Percentiles rank a stretch among this genome's conserved stretches.
Conservation (phyloP, 53 echinoderm and acorn worm species). For the Patiria pectinifera region DNA sequence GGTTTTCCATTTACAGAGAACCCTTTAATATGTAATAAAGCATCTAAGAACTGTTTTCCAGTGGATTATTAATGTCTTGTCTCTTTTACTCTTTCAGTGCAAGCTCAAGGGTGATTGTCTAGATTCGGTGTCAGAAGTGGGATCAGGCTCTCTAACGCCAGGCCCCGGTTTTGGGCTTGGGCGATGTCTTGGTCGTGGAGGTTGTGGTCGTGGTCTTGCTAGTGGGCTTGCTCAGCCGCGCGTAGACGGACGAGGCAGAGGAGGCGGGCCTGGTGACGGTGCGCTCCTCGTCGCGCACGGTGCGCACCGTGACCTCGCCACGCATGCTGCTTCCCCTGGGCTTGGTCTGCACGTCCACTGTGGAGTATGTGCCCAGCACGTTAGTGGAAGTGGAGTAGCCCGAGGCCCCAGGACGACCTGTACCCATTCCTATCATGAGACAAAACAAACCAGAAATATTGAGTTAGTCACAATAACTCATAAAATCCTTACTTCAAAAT, state of each 20-base stretch:
- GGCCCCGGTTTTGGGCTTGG: slow-evolving; percentile 50
- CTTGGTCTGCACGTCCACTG: slow-evolving; percentile 71
- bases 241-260: slow-evolving; percentile 35
- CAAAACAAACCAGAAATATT: not conserved
- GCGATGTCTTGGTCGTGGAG: slow-evolving; percentile 44
- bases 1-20: not conserved
- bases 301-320: slow-evolving; percentile 89
- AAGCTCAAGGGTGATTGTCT: slow-evolving; percentile 26
- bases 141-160: slow-evolving; percentile 38
- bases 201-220: slow-evolving; percentile 45
- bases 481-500: too few species aligned
- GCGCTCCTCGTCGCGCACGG: slow-evolving; percentile 86
- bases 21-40: slow-evolving; percentile 10
- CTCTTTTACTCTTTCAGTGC: not conserved
- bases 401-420: slow-evolving; percentile 36
- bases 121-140: slow-evolving; percentile 19
- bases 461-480: not conserved
- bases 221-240: not conserved
- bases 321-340: slow-evolving; percentile 66
- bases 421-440: not conserved
- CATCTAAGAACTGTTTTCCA: not conserved
- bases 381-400: slow-evolving; percentile 71
- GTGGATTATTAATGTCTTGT: not conserved
- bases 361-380: slow-evolving; percentile 71
- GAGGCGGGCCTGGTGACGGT: slow-evolving; percentile 77